A percentile compares a stretch with the other conserved stretches of the same genome.
phyloP scores from a whole-genome alignment of 2,888 invertebrate genomes.

The Octodonta nipae region DNA sequence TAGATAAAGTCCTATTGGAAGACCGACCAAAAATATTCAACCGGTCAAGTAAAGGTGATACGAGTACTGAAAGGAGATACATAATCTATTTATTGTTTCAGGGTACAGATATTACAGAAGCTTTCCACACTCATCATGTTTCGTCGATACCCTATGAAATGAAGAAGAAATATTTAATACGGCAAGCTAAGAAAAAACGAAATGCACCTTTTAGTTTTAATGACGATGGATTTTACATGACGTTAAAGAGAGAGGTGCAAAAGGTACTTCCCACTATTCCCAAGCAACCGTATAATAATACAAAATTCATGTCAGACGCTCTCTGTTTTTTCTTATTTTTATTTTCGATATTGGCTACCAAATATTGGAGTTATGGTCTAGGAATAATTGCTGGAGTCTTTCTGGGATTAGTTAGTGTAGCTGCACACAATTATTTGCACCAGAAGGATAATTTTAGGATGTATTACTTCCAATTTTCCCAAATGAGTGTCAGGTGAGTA shows the following conservation, averaged over 20 bases:
- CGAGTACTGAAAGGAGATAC: too few species aligned
- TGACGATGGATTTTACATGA: conserved; percentile 60
- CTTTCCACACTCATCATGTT: conserved; percentile 62
- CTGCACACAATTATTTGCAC: conserved; percentile 67
- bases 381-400: conserved; percentile 42
- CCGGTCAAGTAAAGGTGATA: too few species aligned
- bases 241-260: conserved; percentile 46
- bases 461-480: conserved; percentile 59
- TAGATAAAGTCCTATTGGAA: too few species aligned
- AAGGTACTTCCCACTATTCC: conserved; percentile 39
- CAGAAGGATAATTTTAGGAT: conserved; percentile 62
- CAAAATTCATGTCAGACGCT: conserved; percentile 34
- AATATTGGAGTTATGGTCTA: conserved; percentile 31
- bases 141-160: conserved; percentile 39
- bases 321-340: conserved; percentile 28
- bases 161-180: conserved; percentile 51
- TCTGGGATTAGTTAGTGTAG: conserved; percentile 45
- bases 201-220: conserved; percentile 62
- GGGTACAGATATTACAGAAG: conserved; percentile 71
- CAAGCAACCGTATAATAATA: conserved; percentile 26
- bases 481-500: conserved; percentile 47
- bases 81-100: conserved; percentile 28
- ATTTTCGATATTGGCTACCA: conserved; percentile 21
- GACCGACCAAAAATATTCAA: too few species aligned
- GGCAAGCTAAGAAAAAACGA: conserved; percentile 48